A percentile compares a stretch with the other conserved stretches of the same genome.
These are phyloP conservation scores for Paramormyrops kingsleyae DNA, from an alignment of 2,113 vertebrate genomes.

Conservation along the genomic window DNA sequence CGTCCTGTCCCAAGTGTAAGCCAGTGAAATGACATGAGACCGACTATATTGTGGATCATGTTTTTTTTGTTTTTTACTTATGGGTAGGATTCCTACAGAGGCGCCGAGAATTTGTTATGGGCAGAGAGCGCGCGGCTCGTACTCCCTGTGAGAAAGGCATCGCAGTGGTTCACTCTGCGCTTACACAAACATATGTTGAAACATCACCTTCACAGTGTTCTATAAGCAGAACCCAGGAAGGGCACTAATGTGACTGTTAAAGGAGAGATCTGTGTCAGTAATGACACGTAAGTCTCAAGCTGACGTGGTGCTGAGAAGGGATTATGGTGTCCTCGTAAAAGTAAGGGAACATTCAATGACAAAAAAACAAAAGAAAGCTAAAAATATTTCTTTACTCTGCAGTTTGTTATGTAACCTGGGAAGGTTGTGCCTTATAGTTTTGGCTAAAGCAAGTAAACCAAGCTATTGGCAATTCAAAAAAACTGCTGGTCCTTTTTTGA, in stretches of 20 bases:
- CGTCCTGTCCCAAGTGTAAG: not conserved
- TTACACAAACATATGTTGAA: not conserved
- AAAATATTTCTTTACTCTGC: slow-evolving; percentile 10
- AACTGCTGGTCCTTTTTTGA: not conserved
- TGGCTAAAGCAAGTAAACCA: not conserved
- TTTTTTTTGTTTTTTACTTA: not conserved
- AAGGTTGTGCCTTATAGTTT: not conserved
- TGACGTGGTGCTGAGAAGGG: not conserved
- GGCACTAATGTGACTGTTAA: not conserved
- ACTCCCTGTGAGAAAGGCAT: not conserved
- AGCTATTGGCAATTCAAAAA: not conserved
- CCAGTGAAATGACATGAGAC: not conserved
- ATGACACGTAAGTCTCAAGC: slow-evolving; percentile 3
- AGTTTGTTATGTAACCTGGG: not conserved
- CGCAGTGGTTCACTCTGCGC: not conserved
- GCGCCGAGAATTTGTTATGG: not conserved
- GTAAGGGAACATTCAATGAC: not conserved
- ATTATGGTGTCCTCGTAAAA: not conserved
- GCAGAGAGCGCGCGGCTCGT: not conserved
- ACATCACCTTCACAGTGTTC: not conserved
- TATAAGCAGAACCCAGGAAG: not conserved
- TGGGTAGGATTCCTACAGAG: not conserved
- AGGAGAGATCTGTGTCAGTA: not conserved
- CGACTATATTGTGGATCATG: not conserved
- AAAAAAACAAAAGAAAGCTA: not conserved